Conservation (phyloP, 1,140 invertebrate genomes). For the Pseudobourletiella spinata region DNA sequence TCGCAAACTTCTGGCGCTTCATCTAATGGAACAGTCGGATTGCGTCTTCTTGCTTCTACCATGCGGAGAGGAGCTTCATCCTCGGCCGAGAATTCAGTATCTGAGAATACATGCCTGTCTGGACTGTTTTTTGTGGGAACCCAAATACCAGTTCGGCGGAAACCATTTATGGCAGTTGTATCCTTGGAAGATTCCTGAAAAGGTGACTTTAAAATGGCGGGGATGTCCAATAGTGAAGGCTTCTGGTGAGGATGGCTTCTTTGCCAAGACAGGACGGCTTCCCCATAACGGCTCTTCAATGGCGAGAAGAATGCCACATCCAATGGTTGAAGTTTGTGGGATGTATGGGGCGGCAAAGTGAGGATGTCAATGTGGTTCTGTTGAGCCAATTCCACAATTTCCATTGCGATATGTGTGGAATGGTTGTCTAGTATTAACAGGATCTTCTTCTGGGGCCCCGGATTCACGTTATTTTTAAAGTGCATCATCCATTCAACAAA, state of each 20-base stretch:
- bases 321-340: constrained; percentile 44
- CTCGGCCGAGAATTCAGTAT: no score
- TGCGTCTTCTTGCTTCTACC: no score
- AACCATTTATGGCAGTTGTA: neutral
- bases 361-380: constrained; percentile 40
- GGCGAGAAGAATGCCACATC: constrained; percentile 42
- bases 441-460: neutral
- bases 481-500: neutral
- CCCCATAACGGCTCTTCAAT: constrained; percentile 38
- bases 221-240: neutral
- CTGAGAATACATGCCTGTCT: neutral
- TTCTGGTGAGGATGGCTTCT: neutral
- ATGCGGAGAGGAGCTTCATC: no score
- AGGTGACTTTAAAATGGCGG: neutral
- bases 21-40: no score
- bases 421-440: constrained; percentile 12
- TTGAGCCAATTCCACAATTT: constrained; percentile 33
- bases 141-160: neutral
- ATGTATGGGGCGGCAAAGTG: constrained; percentile 40
- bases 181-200: neutral
- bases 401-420: neutral
- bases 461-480: neutral
- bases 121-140: neutral
- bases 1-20: no score
- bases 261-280: neutral